Percentiles rank a stretch among this genome's conserved stretches.
Conservation (phyloP, 2,797 vertebrate species). For the Hylomyscus alleni region DNA sequence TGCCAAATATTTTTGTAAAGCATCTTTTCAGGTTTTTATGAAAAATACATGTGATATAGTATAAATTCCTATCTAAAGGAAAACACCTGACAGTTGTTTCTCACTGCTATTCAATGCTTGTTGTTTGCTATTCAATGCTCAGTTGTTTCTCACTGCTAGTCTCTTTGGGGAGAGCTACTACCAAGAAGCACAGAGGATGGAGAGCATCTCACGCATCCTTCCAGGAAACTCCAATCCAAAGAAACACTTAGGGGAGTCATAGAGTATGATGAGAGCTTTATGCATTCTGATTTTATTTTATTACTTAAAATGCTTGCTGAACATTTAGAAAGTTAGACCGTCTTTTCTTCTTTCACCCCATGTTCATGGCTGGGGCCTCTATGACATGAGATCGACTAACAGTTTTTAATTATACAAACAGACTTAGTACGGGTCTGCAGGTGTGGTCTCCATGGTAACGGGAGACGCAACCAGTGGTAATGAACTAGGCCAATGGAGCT, state of each 20-base stretch:
- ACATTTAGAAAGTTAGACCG: background rate
- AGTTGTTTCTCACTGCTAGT: background rate
- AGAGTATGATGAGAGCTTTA: background rate
- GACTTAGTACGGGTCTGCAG: background rate
- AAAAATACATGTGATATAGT: background rate
- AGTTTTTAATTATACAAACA: background rate
- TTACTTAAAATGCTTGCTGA: conserved; percentile 49
- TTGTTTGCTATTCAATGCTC: background rate
- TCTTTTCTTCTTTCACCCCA: background rate
- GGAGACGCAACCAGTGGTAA: background rate
- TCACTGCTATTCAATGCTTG: background rate
- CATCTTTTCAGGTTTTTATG: background rate
- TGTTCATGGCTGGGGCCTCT: background rate
- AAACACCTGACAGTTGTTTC: background rate
- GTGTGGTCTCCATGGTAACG: background rate
- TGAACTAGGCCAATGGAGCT: no score
- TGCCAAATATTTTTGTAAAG: background rate
- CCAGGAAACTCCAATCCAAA: background rate
- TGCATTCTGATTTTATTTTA: background rate
- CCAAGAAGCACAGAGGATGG: background rate
- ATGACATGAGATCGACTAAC: background rate
- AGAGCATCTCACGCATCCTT: background rate
- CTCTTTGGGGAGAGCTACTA: background rate
- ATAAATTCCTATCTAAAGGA: background rate
- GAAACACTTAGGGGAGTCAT: background rate